Percentiles rank a stretch among this genome's conserved stretches.
Evolutionary conservation across 2,113 vertebrate genomes (phyloP).

Genomic region (Bos taurus): ARS-UCD2.0 NC_037331.1:92192501-92193000

Average conservation of each 20-base stretch:
- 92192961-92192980: too few relatives aligned
- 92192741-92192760: neutral
- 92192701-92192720: neutral
- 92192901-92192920: too few relatives aligned
- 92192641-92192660: neutral
- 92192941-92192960: too few relatives aligned
- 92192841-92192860: too few relatives aligned
- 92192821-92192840: neutral
- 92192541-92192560: neutral
- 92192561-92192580: neutral
- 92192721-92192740: neutral
- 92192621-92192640: neutral
- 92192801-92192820: neutral
- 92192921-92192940: too few relatives aligned
- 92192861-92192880: too few relatives aligned
- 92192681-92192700: neutral
- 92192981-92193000: too few relatives aligned
- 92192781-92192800: neutral
- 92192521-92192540: neutral
- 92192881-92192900: too few relatives aligned
- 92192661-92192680: neutral
- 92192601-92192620: neutral
- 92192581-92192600: neutral
- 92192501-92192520: neutral
- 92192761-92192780: neutral